A percentile compares a stretch with the other conserved stretches of the same genome.
These are phyloP conservation scores for Carassius gibelio DNA, from an alignment of 2,113 vertebrate genomes.

Conservation along the genomic window DNA sequence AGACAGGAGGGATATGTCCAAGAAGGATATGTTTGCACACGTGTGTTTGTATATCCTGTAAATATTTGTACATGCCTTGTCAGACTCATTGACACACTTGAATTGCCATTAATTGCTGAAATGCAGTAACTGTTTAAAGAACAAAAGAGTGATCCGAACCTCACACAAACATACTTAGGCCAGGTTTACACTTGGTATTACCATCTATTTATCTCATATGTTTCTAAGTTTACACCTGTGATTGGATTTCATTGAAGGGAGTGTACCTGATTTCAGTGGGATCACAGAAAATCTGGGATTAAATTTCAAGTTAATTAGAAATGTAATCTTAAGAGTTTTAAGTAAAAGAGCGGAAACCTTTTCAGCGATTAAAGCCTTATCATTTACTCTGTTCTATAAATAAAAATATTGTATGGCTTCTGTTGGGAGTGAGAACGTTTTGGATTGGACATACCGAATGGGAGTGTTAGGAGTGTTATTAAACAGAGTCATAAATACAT, in stretches of 20 bases:
- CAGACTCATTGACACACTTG: background rate
- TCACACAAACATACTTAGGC: background rate
- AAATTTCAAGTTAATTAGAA: background rate
- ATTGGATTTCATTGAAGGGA: background rate
- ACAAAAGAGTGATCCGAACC: background rate
- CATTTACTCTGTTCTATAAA: no score
- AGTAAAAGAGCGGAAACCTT: no score
- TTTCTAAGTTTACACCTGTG: background rate
- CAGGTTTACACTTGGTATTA: background rate
- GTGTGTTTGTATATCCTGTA: background rate
- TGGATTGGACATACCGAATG: no score
- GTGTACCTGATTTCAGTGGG: background rate
- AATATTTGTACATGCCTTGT: background rate
- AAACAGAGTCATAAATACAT: background rate
- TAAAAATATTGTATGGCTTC: no score
- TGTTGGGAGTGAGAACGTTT: no score
- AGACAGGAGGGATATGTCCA: background rate
- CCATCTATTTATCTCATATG: background rate
- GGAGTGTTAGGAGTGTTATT: no score
- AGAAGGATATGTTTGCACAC: background rate
- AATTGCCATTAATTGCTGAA: background rate
- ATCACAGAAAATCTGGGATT: background rate
- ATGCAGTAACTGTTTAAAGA: background rate
- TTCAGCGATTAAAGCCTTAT: no score
- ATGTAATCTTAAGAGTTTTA: no score